Conservation (phyloP, 1,140 invertebrate genomes). For the Linepithema humile region DNA sequence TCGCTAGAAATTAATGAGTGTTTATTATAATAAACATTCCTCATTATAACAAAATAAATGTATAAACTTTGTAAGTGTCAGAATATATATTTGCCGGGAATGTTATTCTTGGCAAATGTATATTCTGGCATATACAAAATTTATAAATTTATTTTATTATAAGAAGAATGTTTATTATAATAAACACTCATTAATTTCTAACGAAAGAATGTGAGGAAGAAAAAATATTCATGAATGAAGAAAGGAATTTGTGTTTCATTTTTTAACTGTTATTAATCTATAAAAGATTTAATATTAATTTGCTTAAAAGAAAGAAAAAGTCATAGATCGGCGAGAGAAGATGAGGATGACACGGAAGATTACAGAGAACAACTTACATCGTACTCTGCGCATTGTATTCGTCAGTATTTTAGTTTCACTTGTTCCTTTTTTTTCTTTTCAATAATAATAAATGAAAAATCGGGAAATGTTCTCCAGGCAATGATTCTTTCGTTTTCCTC, state of each 20-base stretch:
- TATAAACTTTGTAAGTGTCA: too few species aligned
- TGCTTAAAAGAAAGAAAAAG: constrained; percentile 13
- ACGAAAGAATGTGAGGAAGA: too few species aligned
- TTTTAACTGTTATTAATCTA: neutral
- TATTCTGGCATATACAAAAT: too few species aligned
- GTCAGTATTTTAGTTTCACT: constrained; percentile 73
- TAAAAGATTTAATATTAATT: neutral
- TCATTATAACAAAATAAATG: too few species aligned
- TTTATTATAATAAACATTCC: too few species aligned
- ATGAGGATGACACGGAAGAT: too few species aligned
- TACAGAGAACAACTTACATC: constrained; percentile 72
- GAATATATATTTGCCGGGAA: too few species aligned
- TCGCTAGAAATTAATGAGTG: neutral
- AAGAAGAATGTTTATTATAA: too few species aligned
- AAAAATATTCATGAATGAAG: too few species aligned
- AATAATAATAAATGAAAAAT: constrained; percentile 53
- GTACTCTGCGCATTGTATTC: constrained; percentile 58
- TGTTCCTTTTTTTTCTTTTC: constrained; percentile 64
- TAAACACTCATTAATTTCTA: too few species aligned
- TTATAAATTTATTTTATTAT: too few species aligned
- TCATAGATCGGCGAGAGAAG: neutral
- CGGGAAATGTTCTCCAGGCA: constrained; percentile 47
- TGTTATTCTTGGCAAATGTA: too few species aligned
- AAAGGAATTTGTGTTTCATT: neutral
- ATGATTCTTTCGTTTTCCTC: constrained; percentile 1